Base-by-base conservation (phyloP, 2,113 vertebrate species). In the Ibidorhyncha struthersii region DNA sequence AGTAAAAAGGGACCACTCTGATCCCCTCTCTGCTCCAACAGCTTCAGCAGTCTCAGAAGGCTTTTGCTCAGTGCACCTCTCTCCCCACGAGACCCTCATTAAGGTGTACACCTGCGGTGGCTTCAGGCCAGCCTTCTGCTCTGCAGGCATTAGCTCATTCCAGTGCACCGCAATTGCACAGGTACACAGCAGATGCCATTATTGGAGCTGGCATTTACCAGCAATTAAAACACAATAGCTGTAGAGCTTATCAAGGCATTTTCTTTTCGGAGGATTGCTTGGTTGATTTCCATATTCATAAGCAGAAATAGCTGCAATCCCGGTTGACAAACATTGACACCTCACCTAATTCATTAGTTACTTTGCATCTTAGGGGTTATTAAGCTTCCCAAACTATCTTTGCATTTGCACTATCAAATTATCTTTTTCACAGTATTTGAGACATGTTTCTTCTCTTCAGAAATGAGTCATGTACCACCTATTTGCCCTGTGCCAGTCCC, bases 201-300 rank as follows among this genome's bases (percentile, higher is more conserved):
- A 84, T 65, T 8, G 2, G 23, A 84, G 36, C 41, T 67, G 53
- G 34, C 56, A 89, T 89, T 89, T 94, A 79, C 65, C 81, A 93
- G 66, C 94, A 95, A 83, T 96, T 95, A 95, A 86, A 93, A 82
- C 23, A 91, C 77, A 92, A 38, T 84, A 92, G 77, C 61, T 76
- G 10, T 9, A 62, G 58, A 91, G 34, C 16, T 89, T 96, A 78
- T 47, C 27, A 71, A 80, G 62, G 40, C 19, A 36, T 72, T 90
- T 72, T 25, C 23, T 90, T 77, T 90, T 90, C 19, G 10, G 18
- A 86, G 18, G 21, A 43, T 63, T 55, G 8, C 38, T 94, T 65
- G 40, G 49, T 69, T 86, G 70, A 32, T 56, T 94, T 87, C 89
- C 65, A 59, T 74, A 74, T 70, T 78, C 45, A 38, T 47, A 71